Conservation (phyloP, 2,797 vertebrate genomes). For the Ptychadena robeensis region DNA sequence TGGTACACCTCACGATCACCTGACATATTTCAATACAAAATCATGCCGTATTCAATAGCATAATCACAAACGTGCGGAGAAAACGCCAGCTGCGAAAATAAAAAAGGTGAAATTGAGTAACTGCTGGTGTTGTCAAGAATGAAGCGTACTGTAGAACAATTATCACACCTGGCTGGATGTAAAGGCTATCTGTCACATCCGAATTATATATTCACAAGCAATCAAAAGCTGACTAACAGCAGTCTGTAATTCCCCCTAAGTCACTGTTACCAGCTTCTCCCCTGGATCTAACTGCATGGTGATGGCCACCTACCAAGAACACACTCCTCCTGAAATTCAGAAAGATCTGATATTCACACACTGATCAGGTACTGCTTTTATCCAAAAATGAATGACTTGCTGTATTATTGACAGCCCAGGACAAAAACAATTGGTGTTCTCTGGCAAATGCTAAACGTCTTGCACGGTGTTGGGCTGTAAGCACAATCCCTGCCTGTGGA, state of each 20-base stretch:
- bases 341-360: not conserved
- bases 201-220: conserved; percentile 21
- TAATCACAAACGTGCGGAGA: conserved; percentile 5
- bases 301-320: not conserved
- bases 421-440: not conserved
- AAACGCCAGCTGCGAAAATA: conserved; percentile 33
- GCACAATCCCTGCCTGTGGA: too few species aligned
- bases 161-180: conserved; percentile 39
- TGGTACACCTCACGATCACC: not conserved
- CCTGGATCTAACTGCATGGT: not conserved
- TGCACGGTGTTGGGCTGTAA: too few species aligned
- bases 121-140: conserved; percentile 14
- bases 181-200: conserved; percentile 31
- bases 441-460: too few species aligned
- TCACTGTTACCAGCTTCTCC: not conserved
- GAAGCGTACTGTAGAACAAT: conserved; percentile 14
- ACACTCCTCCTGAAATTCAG: not conserved
- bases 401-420: not conserved
- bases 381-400: not conserved
- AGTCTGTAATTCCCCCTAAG: not conserved
- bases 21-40: not conserved
- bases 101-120: conserved; percentile 12
- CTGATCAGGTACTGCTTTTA: not conserved
- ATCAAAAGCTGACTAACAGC: conserved; percentile 7
- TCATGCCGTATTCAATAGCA: conserved; percentile 12